Evolutionary conservation across 2,797 vertebrate genomes (phyloP).

Genomic region (Manis javanica): DNA sequence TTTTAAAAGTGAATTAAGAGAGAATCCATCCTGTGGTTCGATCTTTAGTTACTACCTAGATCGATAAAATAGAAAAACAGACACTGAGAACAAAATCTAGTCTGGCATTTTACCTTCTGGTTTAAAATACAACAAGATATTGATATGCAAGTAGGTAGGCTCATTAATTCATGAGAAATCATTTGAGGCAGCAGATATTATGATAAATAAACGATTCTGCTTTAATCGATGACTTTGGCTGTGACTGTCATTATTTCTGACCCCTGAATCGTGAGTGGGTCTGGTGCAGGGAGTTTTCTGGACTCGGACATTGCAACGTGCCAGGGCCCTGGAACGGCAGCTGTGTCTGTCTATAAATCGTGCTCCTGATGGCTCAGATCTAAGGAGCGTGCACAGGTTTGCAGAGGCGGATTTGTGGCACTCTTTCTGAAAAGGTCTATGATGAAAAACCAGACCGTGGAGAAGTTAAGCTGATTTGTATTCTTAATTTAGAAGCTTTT

Average conservation of each 20-base stretch:
- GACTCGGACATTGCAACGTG: neutral
- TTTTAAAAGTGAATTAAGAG: neutral
- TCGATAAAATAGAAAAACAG: neutral
- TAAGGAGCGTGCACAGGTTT: neutral
- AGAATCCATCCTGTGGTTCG: neutral
- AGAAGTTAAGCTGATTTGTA: slow-evolving; percentile 66
- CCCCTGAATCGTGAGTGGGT: neutral
- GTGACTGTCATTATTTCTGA: neutral
- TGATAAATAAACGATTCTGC: neutral
- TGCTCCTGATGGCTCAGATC: neutral
- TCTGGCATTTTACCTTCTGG: neutral
- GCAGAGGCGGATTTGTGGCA: neutral
- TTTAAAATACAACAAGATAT: slow-evolving; percentile 30
- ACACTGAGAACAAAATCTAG: neutral
- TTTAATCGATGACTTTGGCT: neutral
- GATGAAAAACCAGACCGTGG: slow-evolving; percentile 57
- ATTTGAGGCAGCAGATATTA: neutral
- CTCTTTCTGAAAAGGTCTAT: slow-evolving; percentile 44
- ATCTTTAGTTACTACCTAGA: neutral
- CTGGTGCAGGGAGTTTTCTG: neutral
- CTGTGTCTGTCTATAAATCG: neutral
- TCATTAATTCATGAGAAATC: neutral
- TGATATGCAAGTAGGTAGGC: neutral
- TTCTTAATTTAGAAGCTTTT: slow-evolving; percentile 70
- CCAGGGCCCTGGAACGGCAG: slow-evolving; percentile 32